Percentiles rank a stretch among this genome's conserved stretches.
Evolutionary conservation across 2,888 invertebrate genomes (phyloP).

Genomic region (Lacanobia oleracea): DNA sequence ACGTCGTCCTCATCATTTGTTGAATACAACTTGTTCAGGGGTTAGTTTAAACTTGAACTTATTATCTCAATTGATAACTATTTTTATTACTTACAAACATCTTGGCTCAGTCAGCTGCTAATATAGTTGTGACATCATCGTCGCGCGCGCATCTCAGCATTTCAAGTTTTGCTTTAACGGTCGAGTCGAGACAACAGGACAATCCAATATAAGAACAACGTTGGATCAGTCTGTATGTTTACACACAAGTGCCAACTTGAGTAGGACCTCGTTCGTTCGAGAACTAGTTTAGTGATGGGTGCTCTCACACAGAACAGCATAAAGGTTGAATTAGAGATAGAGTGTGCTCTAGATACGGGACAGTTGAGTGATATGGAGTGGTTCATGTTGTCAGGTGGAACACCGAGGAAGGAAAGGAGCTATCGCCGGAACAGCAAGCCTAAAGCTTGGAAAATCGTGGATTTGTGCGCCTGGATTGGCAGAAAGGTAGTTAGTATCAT

Average conservation of each 20-base stretch:
- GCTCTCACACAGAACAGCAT: conserved; percentile 69
- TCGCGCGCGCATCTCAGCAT: conserved; percentile 41
- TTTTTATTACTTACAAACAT: conserved; percentile 63
- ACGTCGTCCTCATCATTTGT: conserved; percentile 13
- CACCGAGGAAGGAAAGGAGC: conserved; percentile 79
- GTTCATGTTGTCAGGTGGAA: conserved; percentile 85
- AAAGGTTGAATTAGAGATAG: conserved; percentile 81
- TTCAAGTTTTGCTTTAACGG: conserved; percentile 66
- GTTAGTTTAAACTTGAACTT: conserved; percentile 66
- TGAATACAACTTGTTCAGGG: conserved; percentile 32
- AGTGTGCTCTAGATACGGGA: conserved; percentile 77
- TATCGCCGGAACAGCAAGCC: conserved; percentile 76
- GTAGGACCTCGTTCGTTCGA: conserved; percentile 14
- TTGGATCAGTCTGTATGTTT: conserved; percentile 25
- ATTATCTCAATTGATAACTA: conserved; percentile 73
- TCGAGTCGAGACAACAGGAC: conserved; percentile 34
- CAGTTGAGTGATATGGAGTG: conserved; percentile 82
- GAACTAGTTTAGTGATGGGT: conserved; percentile 62
- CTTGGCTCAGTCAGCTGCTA: conserved; percentile 67
- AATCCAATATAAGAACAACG: conserved; percentile 39
- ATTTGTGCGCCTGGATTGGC: conserved; percentile 86
- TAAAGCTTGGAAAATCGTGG: conserved; percentile 81
- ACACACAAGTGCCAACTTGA: conserved; percentile 40
- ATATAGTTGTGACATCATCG: conserved; percentile 78
- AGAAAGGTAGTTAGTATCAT: conserved; percentile 79